phyloP scores from a whole-genome alignment of 2,888 invertebrate species.

The Phragmatobia fuliginosa region DNA sequence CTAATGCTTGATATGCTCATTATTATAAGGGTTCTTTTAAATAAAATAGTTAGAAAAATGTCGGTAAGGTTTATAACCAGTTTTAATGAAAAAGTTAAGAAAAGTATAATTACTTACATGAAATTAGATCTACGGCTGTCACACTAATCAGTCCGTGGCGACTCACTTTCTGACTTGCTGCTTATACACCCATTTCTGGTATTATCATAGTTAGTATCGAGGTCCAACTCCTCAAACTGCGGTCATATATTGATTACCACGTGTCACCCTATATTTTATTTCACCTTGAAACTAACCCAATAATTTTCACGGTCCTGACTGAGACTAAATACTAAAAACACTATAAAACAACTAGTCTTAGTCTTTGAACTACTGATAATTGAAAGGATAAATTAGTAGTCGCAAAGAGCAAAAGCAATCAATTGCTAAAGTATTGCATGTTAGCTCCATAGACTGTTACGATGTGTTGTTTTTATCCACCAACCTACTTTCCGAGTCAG shows the following conservation, averaged over 20 bases:
- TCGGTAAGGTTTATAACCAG: background rate
- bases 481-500: slow-evolving; percentile 49
- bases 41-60: background rate
- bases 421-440: slow-evolving; percentile 46
- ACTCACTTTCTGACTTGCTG: background rate
- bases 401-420: slow-evolving; percentile 45
- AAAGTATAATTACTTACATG: background rate
- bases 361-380: background rate
- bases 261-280: background rate
- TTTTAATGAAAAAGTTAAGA: background rate
- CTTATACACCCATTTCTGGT: background rate
- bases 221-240: background rate
- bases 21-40: background rate
- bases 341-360: background rate
- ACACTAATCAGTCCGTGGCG: slow-evolving; percentile 1
- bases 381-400: slow-evolving; percentile 32
- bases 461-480: slow-evolving; percentile 46
- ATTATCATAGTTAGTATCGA: background rate
- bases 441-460: slow-evolving; percentile 49
- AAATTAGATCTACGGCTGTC: background rate
- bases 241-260: background rate
- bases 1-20: background rate
- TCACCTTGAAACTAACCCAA: background rate
- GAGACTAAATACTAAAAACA: background rate
- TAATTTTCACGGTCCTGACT: background rate